Evolutionary conservation across 1,140 invertebrate genomes (phyloP).

Genomic region (Nebria ingens): DNA sequence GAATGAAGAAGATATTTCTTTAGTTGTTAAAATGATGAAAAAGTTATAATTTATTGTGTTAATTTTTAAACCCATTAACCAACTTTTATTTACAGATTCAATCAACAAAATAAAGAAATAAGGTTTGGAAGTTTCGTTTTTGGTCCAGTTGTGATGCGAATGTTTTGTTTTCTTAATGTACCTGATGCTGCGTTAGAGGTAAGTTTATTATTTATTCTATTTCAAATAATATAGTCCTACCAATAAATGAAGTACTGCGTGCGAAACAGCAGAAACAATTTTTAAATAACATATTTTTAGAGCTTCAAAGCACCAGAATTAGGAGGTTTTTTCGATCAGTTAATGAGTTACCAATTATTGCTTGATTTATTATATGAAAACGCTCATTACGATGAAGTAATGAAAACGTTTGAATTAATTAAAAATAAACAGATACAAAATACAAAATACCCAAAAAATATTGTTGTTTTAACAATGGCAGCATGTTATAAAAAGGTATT

Average conservation of each 20-base stretch:
- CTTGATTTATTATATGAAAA: conserved; percentile 63
- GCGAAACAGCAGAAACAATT: background rate
- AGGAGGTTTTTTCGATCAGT: conserved; percentile 58
- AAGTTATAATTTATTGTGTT: conserved; percentile 37
- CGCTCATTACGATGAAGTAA: conserved; percentile 54
- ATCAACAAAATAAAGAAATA: conserved; percentile 56
- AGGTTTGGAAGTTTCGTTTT: conserved; percentile 70
- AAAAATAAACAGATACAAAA: conserved; percentile 45
- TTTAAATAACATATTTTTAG: conserved; percentile 35
- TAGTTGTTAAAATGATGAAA: conserved; percentile 56
- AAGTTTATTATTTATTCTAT: conserved; percentile 19
- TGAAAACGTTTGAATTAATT: conserved; percentile 50
- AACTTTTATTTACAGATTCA: conserved; percentile 58
- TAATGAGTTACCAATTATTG: conserved; percentile 54
- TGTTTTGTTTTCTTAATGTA: conserved; percentile 59
- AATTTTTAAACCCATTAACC: background rate
- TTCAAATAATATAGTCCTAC: conserved; percentile 7
- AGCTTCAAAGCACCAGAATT: conserved; percentile 51
- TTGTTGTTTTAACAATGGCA: conserved; percentile 50
- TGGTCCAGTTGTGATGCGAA: conserved; percentile 74
- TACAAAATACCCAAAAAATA: conserved; percentile 54
- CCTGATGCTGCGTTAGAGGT: conserved; percentile 53
- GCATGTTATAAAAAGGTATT: conserved; percentile 67
- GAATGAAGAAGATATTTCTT: conserved; percentile 45
- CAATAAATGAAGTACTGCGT: background rate